Evolutionary conservation across 2,888 invertebrate species (phyloP), one percentile per base, ranked within the genome.

Genomic region (Meteorus cinctellus): DNA sequence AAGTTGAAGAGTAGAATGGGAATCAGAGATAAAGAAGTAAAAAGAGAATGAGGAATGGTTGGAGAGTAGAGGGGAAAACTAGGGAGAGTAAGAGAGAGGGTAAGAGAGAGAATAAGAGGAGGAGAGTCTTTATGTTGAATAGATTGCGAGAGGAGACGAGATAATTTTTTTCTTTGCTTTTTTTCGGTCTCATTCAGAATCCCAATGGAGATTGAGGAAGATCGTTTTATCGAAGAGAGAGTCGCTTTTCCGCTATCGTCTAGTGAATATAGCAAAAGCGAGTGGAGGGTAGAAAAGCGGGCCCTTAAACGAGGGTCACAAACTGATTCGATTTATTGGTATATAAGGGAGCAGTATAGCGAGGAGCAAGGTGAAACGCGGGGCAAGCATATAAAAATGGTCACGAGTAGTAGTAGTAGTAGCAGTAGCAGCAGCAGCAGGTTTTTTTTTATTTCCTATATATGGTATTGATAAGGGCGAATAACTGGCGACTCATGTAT

Each of bases 291-390:
- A 41, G 24, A 66, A 68, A 48, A 29, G 67, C n/a, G 66, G 24
- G 36, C 72, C 60, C 67, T 68, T 71, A 71, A 77, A 77, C 66
- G 76, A 75, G 73, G 66, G 72, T 74, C 70, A 69, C 72, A 74
- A 78, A 79, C 79, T 78, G 79, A 79, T 79, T 78, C 78, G 78
- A 79, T 78, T 78, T 78, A 71, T 76, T 69, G 72, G 62, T 69
- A 66, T 63, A 71, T 27, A 75, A 71, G 65, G 74, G 45, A 45
- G 62, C 31, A 8, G 62, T 69, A 59, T 36, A 62, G 70, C 59
- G 55, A 72, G 55, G 70, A 60, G 68, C 51, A 65, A 62, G 51
- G 24, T 8, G 55, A 8, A 55, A 55, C 4, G n/a, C 19, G 55
- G 55, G 55, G 6, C 2, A 8, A 55, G 19, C 24, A 55, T 55